These are phyloP conservation scores for Camptogramma bilineatum DNA, from an alignment of 2,888 invertebrate genomes.

Conservation along the genomic window DNA sequence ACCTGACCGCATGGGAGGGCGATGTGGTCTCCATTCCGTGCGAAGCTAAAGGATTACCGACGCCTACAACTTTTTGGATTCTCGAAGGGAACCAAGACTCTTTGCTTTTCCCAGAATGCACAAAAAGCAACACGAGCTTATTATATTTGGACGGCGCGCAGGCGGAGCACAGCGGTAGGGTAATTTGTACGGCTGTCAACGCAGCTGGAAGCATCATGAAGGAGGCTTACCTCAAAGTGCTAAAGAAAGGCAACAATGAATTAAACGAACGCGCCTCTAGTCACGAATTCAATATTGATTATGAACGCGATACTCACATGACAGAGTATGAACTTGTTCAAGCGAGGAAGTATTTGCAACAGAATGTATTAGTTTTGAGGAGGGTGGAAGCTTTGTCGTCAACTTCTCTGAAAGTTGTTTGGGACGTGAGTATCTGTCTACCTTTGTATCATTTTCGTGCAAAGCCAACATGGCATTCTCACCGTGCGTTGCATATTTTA, in stretches of 20 bases:
- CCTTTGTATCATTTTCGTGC: constrained; percentile 34
- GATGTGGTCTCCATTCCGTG: constrained; percentile 96
- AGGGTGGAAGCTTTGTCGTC: constrained; percentile 89
- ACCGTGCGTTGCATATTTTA: constrained; percentile 52
- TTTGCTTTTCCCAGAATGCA: constrained; percentile 80
- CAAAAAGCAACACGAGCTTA: constrained; percentile 79
- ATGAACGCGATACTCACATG: constrained; percentile 78
- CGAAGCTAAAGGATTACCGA: constrained; percentile 95
- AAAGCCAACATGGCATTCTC: constrained; percentile 28
- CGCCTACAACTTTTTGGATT: constrained; percentile 98
- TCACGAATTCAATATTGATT: constrained; percentile 66
- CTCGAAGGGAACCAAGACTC: constrained; percentile 94
- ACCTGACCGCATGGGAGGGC: constrained; percentile 94
- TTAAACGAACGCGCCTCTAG: constrained; percentile 65
- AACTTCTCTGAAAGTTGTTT: constrained; percentile 91
- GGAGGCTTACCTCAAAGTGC: constrained; percentile 79
- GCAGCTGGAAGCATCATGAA: constrained; percentile 82
- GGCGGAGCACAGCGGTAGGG: constrained; percentile 77
- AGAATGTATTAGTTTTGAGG: constrained; percentile 91
- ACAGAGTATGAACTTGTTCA: constrained; percentile 92
- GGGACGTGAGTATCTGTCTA: constrained; percentile 88
- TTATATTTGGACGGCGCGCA: constrained; percentile 78
- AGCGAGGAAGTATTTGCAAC: constrained; percentile 91
- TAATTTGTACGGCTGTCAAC: constrained; percentile 81
- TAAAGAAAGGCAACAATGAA: constrained; percentile 76